Conservation (phyloP, 2,113 vertebrate genomes). For the Entomyzon cyanotis region DNA sequence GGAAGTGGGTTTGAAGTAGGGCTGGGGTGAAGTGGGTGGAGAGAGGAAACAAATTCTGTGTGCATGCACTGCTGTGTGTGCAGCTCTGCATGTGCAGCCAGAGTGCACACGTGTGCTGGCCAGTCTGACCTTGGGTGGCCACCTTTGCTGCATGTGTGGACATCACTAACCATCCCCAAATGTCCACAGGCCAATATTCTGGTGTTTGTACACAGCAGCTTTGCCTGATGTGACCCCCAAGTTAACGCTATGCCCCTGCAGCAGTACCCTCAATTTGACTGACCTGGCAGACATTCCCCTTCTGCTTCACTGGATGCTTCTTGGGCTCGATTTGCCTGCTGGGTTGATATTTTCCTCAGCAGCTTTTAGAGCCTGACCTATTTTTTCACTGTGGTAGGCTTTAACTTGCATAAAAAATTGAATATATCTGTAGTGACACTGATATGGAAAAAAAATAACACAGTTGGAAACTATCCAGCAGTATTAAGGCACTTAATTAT, state of each 20-base stretch:
- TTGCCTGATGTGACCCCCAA: not conserved
- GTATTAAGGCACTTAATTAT: not conserved
- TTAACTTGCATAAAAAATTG: not conserved
- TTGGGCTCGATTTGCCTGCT: not conserved
- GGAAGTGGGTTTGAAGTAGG: not conserved
- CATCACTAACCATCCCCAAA: not conserved
- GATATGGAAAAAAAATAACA: not conserved
- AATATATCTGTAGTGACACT: not conserved
- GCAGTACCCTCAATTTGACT: not conserved
- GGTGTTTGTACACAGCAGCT: not conserved
- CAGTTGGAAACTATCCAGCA: not conserved
- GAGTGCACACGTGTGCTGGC: not conserved
- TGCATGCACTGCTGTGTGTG: not conserved
- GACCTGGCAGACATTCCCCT: not conserved
- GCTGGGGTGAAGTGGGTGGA: not conserved
- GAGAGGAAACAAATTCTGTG: not conserved
- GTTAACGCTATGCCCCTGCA: accelerated
- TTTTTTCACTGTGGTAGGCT: not conserved
- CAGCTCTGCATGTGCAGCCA: not conserved
- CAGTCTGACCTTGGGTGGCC: not conserved
- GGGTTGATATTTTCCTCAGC: not conserved
- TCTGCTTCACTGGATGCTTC: constrained; percentile 5
- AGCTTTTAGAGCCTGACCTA: constrained; percentile 34
- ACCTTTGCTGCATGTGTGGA: not conserved
- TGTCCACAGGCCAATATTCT: not conserved